A percentile compares a stretch with the other conserved stretches of the same genome.
phyloP scores from a whole-genome alignment of 2,888 invertebrate genomes.

The Amblyteles armatorius region DNA sequence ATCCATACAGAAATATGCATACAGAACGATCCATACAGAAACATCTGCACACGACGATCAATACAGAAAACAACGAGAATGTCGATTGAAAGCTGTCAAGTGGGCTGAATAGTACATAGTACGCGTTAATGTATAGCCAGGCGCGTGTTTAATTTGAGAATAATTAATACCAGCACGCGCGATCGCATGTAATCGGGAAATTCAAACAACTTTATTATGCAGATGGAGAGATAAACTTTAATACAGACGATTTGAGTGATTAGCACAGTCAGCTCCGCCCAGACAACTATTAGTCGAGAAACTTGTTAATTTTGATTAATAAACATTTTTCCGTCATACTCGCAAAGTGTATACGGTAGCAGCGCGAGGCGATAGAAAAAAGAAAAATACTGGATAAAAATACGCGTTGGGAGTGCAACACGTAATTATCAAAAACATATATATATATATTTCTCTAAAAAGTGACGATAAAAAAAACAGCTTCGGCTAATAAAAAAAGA shows the following conservation, averaged over 20 bases:
- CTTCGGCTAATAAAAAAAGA: neutral
- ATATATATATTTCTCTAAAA: neutral
- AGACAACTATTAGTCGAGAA: neutral
- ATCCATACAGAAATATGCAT: too few relatives aligned
- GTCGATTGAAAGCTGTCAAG: neutral
- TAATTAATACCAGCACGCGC: neutral
- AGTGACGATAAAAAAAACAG: neutral
- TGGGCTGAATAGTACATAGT: neutral
- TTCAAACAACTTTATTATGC: neutral
- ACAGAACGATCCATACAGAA: too few relatives aligned
- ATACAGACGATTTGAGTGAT: constrained; percentile 27
- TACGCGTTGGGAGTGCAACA: neutral
- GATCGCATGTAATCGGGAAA: neutral
- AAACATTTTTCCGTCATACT: neutral
- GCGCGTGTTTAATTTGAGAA: neutral
- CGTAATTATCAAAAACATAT: neutral
- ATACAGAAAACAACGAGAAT: neutral
- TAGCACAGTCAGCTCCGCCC: constrained; percentile 11
- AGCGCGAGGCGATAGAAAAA: neutral
- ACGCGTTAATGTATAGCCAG: neutral
- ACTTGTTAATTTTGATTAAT: constrained; percentile 43
- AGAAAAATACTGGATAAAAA: constrained; percentile 11
- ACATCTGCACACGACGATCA: too few relatives aligned
- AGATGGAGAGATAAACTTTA: constrained; percentile 2
- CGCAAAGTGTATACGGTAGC: neutral